These are phyloP conservation scores for Lumbricus terrestris DNA, from an alignment of 2,888 invertebrate genomes.

Conservation along the genomic window DNA sequence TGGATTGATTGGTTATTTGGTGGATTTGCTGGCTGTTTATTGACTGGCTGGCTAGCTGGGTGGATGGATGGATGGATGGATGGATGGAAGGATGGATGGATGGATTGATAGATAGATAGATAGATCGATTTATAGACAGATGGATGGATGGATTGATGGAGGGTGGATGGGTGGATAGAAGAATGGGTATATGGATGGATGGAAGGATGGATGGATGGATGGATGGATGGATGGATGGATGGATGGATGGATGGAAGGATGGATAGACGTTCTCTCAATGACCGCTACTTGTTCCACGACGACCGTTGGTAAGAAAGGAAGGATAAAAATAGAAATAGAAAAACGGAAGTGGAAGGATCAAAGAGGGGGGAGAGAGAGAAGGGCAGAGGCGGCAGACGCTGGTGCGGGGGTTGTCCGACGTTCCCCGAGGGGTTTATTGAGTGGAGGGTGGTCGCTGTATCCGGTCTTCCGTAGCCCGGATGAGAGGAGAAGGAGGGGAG, in stretches of 20 bases:
- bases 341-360: neutral
- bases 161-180: neutral
- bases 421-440: neutral
- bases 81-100: neutral
- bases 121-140: neutral
- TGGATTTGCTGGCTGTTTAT: no score
- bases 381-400: neutral
- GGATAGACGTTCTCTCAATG: neutral
- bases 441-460: no score
- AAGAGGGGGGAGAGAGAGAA: neutral
- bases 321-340: neutral
- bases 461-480: neutral
- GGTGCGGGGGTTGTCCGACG: neutral
- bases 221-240: neutral
- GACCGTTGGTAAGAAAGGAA: neutral
- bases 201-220: neutral
- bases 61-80: neutral
- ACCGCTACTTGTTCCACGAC: neutral
- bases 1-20: no score
- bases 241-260: neutral
- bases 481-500: neutral
- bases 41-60: neutral
- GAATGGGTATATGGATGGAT: neutral
- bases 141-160: neutral
- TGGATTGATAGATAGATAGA: neutral